Evolutionary conservation across 2,113 vertebrate genomes (phyloP).

Genomic region (Panthera tigris): DNA sequence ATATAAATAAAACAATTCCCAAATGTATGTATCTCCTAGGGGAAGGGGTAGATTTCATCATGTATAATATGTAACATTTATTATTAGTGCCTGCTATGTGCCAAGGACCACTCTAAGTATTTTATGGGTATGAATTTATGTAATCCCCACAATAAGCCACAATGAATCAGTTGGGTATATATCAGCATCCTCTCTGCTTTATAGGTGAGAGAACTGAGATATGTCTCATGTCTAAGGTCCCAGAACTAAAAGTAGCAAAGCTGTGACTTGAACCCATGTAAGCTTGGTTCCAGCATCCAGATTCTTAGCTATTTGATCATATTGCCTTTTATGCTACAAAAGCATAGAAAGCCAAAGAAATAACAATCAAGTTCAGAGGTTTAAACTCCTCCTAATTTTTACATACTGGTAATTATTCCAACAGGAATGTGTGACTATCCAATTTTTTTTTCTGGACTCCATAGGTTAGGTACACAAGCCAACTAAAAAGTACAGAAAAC

Average conservation of each 20-base stretch:
- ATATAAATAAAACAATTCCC: neutral
- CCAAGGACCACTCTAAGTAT: neutral
- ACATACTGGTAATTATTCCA: neutral
- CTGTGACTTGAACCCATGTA: neutral
- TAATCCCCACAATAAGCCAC: neutral
- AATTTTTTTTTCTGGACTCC: neutral
- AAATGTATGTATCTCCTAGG: neutral
- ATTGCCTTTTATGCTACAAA: neutral
- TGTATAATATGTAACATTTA: neutral
- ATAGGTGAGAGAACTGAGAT: neutral
- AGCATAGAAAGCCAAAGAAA: neutral
- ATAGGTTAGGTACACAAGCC: neutral
- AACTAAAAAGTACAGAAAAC: neutral
- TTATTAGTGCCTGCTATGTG: neutral
- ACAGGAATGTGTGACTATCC: neutral
- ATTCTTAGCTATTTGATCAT: neutral
- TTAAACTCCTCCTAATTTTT: slow-evolving; percentile 32
- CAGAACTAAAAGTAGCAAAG: slow-evolving; percentile 11
- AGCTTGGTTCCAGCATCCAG: neutral
- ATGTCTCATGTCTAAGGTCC: neutral
- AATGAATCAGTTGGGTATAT: neutral
- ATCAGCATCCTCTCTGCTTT: neutral
- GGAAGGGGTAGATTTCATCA: neutral
- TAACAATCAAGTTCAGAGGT: neutral
- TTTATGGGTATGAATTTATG: neutral